A percentile compares a stretch with the other conserved stretches of the same genome.
These are phyloP conservation scores for Drosophila helvetica DNA, from an alignment of 2,888 invertebrate species.

Conservation along the genomic window DNA sequence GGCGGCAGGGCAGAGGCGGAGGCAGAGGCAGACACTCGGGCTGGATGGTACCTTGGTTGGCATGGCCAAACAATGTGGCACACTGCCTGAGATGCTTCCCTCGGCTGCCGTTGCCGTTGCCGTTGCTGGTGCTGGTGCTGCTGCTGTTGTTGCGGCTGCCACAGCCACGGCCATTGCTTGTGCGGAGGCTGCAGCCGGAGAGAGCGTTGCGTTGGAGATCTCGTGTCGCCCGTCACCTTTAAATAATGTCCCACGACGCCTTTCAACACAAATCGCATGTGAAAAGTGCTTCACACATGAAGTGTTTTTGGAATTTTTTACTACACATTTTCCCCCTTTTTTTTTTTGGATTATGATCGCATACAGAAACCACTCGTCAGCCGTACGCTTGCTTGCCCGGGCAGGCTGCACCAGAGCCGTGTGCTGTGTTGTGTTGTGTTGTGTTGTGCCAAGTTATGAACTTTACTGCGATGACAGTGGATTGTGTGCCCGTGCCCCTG, in stretches of 20 bases:
- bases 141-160: background rate
- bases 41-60: slow-evolving; percentile 13
- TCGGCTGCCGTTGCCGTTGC: background rate
- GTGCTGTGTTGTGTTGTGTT: slow-evolving; percentile 2
- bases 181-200: background rate
- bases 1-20: background rate
- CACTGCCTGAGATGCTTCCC: slow-evolving; percentile 41
- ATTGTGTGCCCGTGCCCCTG: slow-evolving; percentile 15
- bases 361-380: slow-evolving; percentile 52
- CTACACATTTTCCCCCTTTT: slow-evolving; percentile 6
- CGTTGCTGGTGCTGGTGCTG: no score
- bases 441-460: slow-evolving; percentile 40
- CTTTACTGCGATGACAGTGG: slow-evolving; percentile 54
- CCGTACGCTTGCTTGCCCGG: slow-evolving; percentile 17
- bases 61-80: slow-evolving; percentile 27
- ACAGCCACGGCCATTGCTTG: slow-evolving; percentile 1
- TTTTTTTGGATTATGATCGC: slow-evolving; percentile 66
- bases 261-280: slow-evolving; percentile 82
- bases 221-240: slow-evolving; percentile 78
- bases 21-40: slow-evolving; percentile 7
- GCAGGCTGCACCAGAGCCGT: slow-evolving; percentile 29
- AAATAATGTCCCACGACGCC: slow-evolving; percentile 81
- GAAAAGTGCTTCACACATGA: slow-evolving; percentile 80
- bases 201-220: slow-evolving; percentile 52
- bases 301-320: slow-evolving; percentile 64